phyloP scores from a whole-genome alignment of 2,888 invertebrate species.

The Caenorhabditis becei region DNA sequence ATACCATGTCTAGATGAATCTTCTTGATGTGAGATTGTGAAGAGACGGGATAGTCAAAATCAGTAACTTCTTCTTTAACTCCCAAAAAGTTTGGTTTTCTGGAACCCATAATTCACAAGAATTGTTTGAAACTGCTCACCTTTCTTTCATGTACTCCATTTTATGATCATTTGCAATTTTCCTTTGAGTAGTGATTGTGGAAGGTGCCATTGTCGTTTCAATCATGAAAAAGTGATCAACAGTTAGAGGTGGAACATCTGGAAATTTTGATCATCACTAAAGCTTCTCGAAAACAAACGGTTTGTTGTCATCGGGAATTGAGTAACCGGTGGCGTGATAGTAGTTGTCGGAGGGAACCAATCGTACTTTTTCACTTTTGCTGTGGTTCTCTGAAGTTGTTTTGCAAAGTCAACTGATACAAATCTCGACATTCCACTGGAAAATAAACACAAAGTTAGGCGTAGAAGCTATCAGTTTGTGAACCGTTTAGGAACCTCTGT shows the following conservation, averaged over 20 bases:
- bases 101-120: not conserved
- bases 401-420: conserved; percentile 51
- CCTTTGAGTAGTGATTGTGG: not conserved
- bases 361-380: conserved; percentile 37
- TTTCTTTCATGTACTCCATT: conserved; percentile 54
- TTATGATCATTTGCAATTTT: conserved; percentile 50
- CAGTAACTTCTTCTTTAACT: conserved; percentile 37
- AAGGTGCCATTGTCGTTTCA: conserved; percentile 43
- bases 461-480: not conserved
- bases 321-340: conserved; percentile 26
- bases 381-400: conserved; percentile 44
- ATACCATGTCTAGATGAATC: conserved; percentile 50
- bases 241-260: conserved; percentile 38
- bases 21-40: conserved; percentile 50
- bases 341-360: conserved; percentile 62
- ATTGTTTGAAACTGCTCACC: conserved; percentile 13
- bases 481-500: conserved; percentile 32
- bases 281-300: conserved; percentile 1
- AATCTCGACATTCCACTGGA: conserved; percentile 47
- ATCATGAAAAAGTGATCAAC: conserved; percentile 58
- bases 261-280: not conserved
- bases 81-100: conserved; percentile 56
- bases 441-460: not conserved
- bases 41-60: conserved; percentile 22
- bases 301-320: conserved; percentile 22